Evolutionary conservation across 1,140 invertebrate species (phyloP).

Genomic region (Drosophila sucinea): DNA sequence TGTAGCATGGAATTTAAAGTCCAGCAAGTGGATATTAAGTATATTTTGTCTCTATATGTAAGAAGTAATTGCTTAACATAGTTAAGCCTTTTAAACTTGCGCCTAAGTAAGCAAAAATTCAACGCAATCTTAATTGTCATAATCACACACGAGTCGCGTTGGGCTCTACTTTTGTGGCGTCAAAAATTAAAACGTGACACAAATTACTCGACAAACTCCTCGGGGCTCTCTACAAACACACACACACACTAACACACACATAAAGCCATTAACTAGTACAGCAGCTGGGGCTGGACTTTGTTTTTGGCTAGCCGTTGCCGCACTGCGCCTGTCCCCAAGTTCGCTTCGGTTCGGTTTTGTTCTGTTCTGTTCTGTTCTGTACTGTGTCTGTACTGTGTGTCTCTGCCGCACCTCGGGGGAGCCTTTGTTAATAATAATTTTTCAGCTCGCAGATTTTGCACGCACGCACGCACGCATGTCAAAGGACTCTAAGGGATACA

Average conservation of each 20-base stretch:
- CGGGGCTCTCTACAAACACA: slow-evolving; percentile 22
- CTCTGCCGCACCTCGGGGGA: slow-evolving; percentile 53
- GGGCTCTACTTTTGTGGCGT: slow-evolving; percentile 63
- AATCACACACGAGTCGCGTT: slow-evolving; percentile 51
- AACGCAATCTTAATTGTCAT: slow-evolving; percentile 68
- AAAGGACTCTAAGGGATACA: slow-evolving; percentile 16
- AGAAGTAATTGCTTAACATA: neutral
- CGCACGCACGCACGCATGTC: slow-evolving; percentile 57
- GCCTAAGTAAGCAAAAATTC: slow-evolving; percentile 40
- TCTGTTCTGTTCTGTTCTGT: slow-evolving; percentile 12
- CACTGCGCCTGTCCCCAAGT: slow-evolving; percentile 68
- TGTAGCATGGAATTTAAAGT: slow-evolving; percentile 25
- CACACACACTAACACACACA: slow-evolving; percentile 23
- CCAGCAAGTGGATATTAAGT: neutral
- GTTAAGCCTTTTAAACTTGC: slow-evolving; percentile 55
- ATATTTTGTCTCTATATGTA: neutral
- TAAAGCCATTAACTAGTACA: slow-evolving; percentile 59
- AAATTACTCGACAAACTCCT: slow-evolving; percentile 61
- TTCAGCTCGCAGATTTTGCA: slow-evolving; percentile 69
- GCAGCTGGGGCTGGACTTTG: slow-evolving; percentile 23
- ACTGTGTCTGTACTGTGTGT: slow-evolving; percentile 14
- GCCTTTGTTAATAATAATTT: slow-evolving; percentile 74
- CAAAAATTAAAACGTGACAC: slow-evolving; percentile 79
- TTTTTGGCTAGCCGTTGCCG: slow-evolving; percentile 42
- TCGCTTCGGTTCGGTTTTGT: slow-evolving; percentile 26